Evolutionary conservation across 2,797 vertebrate genomes (phyloP).

Genomic region (Sus cebifrons): DNA sequence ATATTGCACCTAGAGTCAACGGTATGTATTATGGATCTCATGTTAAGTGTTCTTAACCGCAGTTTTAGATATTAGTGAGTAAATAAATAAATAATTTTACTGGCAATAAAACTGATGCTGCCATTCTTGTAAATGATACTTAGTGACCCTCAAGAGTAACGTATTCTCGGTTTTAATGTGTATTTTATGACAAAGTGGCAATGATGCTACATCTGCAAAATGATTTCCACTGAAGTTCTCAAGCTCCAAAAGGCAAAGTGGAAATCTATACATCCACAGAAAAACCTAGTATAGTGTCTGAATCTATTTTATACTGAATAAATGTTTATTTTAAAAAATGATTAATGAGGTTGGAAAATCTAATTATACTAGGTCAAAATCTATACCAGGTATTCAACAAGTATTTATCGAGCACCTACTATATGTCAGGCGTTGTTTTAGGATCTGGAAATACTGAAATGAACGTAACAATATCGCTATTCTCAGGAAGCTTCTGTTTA

Average conservation of each 20-base stretch:
- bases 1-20: background rate
- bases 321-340: background rate
- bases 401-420: background rate
- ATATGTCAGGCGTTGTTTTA: background rate
- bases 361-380: background rate
- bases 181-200: conserved; percentile 61
- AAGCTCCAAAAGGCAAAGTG: background rate
- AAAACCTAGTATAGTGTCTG: background rate
- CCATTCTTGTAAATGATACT: conserved; percentile 53
- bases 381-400: background rate
- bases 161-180: conserved; percentile 68
- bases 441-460: background rate
- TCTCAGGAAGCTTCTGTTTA: background rate
- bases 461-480: background rate
- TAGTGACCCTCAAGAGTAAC: conserved; percentile 35
- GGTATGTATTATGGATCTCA: background rate
- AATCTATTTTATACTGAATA: background rate
- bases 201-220: background rate
- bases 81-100: background rate
- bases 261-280: background rate
- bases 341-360: background rate
- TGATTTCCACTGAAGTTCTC: conserved; percentile 8
- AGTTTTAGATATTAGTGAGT: background rate
- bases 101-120: conserved; percentile 24
- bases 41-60: background rate